Base-by-base conservation (phyloP, 2,888 invertebrate species). In the Troides oblongomaculatus region DNA sequence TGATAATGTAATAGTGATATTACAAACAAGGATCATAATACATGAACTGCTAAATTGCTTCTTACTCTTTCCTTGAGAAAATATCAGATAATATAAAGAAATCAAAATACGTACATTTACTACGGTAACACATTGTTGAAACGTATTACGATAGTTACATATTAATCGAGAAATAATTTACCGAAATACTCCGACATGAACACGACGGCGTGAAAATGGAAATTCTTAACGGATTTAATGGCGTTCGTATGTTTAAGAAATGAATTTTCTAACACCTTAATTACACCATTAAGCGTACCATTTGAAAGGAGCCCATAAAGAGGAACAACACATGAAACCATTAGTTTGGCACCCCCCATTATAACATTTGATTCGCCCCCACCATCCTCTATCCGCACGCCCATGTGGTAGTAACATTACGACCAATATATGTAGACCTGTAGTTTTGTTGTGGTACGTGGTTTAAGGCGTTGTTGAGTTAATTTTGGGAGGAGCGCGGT, bases 301-400 rank as follows among this genome's bases (percentile, higher is more conserved):
- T 84, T 85, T 82, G 81, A 90, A 88, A 84, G 87, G 82, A 86
- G 84, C 85, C 85, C 86, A 88, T 89, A 91, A 90, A 90, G 90
- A 88, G 83, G 84, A 85, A 86, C 84, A 88, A 88, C 88, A 88
- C 87, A 86, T 86, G 84, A 83, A 87, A 83, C 84, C 87, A 87
- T 91, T 90, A 89, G 84, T 88, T 88, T 88, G 85, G 86, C 90
- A 90, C 90, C 91, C 89, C 88, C 87, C 82, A 84, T 89, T 90
- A 90, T 91, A 89, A 89, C 89, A 87, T 89, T 87, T 87, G 88
- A 90, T 89, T 88, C 85, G 74, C 83, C 86, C 87, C 85, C 80
- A 85, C 77, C 74, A 79, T 62, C 39, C 46, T 85, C 77, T 73
- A 79, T 62, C 39, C 62, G 60, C 18, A 23, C 78, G 72, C 83